phyloP scores from a whole-genome alignment of 1,140 invertebrate genomes.

The Zaprionus capensis region DNA sequence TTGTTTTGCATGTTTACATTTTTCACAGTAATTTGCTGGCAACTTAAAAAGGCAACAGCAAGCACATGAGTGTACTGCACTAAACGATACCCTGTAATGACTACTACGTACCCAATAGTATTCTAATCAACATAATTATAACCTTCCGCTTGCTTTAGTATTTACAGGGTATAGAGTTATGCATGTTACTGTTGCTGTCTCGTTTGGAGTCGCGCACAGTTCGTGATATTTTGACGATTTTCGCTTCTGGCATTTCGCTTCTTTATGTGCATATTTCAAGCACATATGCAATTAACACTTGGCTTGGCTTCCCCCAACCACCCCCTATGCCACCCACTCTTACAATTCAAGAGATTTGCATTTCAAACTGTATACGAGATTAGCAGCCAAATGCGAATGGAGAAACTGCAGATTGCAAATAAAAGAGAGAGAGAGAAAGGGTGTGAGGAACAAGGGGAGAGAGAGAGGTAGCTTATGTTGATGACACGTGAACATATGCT shows the following conservation, averaged over 20 bases:
- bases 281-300: constrained; percentile 61
- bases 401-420: constrained; percentile 43
- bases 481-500: constrained; percentile 1
- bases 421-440: background rate
- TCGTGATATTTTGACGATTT: constrained; percentile 73
- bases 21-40: constrained; percentile 50
- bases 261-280: constrained; percentile 56
- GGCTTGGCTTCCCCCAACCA: constrained; percentile 5
- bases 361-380: constrained; percentile 22
- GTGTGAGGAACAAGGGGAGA: background rate
- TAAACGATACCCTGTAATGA: background rate
- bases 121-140: background rate
- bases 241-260: constrained; percentile 37
- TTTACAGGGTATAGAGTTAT: constrained; percentile 19
- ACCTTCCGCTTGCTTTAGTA: background rate
- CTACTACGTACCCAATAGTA: background rate
- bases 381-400: constrained; percentile 47
- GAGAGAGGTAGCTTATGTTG: background rate
- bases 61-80: background rate
- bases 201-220: constrained; percentile 38
- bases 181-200: constrained; percentile 43
- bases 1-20: constrained; percentile 57
- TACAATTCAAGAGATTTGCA: background rate
- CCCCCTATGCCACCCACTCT: background rate
- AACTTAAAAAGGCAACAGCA: constrained; percentile 48